phyloP scores from a whole-genome alignment of 2,797 vertebrate genomes.

The Enteromius trimaculatus region DNA sequence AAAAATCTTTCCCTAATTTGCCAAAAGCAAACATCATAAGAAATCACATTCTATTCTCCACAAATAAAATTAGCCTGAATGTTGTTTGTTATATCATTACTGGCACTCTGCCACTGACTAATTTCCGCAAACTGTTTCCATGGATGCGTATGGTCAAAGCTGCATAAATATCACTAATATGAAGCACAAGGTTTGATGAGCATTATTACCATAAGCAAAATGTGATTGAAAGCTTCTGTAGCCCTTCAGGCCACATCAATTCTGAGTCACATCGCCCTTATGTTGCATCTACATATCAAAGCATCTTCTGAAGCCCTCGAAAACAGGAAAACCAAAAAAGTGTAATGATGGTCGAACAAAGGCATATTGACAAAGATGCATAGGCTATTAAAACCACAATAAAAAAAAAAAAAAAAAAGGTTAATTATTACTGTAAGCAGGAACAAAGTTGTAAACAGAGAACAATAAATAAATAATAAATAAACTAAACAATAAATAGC shows the following conservation, averaged over 20 bases:
- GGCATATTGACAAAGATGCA: not conserved
- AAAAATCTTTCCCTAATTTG: slow-evolving; percentile 1
- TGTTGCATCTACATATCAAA: slow-evolving; percentile 48
- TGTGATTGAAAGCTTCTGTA: slow-evolving; percentile 1
- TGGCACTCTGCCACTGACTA: not conserved
- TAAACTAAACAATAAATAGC: too few relatives aligned
- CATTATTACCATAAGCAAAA: slow-evolving; percentile 12
- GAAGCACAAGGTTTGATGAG: slow-evolving; percentile 33
- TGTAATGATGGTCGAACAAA: not conserved
- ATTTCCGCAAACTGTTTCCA: slow-evolving; percentile 30
- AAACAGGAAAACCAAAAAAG: not conserved
- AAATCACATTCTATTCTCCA: not conserved
- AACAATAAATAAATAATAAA: too few relatives aligned
- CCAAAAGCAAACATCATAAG: not conserved
- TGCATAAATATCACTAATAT: slow-evolving; percentile 21
- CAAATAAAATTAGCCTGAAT: slow-evolving; percentile 5
- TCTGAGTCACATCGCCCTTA: slow-evolving; percentile 5
- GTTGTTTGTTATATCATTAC: not conserved
- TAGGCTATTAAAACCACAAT: not conserved
- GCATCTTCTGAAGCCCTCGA: slow-evolving; percentile 4
- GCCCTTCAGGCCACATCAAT: slow-evolving; percentile 4
- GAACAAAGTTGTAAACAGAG: not conserved
- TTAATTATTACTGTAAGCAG: not conserved
- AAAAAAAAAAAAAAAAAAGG: not conserved
- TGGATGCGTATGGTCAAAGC: slow-evolving; percentile 23